Evolutionary conservation across 2,113 vertebrate genomes (phyloP).

Genomic region (Aphyosemion australe): DNA sequence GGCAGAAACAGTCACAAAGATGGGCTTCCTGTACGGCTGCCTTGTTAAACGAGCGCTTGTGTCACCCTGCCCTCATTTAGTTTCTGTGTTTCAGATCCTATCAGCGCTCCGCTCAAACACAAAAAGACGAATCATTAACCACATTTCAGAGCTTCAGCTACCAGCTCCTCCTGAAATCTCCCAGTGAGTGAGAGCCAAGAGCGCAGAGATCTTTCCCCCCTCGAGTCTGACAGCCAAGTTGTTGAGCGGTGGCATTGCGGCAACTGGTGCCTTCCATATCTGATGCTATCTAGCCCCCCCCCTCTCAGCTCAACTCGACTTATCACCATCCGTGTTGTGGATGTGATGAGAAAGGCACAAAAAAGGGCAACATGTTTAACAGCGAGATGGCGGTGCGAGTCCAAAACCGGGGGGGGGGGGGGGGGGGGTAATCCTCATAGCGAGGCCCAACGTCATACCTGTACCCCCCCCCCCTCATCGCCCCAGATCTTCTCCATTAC

Average conservation of each 20-base stretch:
- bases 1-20: background rate
- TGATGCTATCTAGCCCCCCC: conserved; percentile 14
- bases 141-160: no score
- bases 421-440: background rate
- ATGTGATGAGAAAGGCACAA: conserved; percentile 14
- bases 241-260: conserved; percentile 61
- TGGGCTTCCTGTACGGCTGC: background rate
- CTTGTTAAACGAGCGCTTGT: background rate
- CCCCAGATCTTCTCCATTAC: conserved; percentile 27
- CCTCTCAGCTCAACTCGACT: conserved; percentile 17
- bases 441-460: conserved; percentile 16
- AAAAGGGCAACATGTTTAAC: conserved; percentile 1
- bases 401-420: background rate
- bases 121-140: background rate
- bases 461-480: conserved; percentile 4
- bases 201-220: conserved; percentile 7
- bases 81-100: background rate
- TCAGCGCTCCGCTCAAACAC: background rate
- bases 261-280: conserved; percentile 55
- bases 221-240: conserved; percentile 29
- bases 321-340: conserved; percentile 9
- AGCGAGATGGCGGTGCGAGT: background rate
- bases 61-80: conserved; percentile 10
- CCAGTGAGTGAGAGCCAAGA: background rate
- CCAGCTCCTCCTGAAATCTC: background rate